Evolutionary conservation across 2,113 vertebrate species (phyloP), one percentile per base, ranked within the genome.

Genomic region (Rhinogobius similis): DNA sequence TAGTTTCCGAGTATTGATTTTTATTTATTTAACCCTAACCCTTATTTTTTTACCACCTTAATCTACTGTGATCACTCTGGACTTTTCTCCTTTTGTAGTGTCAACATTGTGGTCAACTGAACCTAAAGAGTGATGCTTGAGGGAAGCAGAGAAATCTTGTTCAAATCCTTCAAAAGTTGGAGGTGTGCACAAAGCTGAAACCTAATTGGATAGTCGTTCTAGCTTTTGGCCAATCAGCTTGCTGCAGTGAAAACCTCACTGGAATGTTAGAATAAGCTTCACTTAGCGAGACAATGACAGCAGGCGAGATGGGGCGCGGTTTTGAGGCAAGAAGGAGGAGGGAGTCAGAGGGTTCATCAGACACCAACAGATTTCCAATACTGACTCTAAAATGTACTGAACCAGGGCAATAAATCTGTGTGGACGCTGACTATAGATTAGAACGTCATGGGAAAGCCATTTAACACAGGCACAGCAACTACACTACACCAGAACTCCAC

Each of bases 211-310:
- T 67, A 39, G 70, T 59, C 11, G 1, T 55, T 10, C 39, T 77
- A 75, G 70, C 77, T 13, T 67, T 26, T 2, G 32, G 77, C 81
- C 83, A 85, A 70, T 82, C 67, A 70, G 21, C 8, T 1, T 12
- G 59, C 66, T 73, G 79, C 84, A 83, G 65, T 85, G 87, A 88
- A 89, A 86, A 88, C 38, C 67, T 85, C 82, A 65, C 39, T 10
- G 68, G 74, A 65, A 59, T 36, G 73, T 63, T 63, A 72, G 55
- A 62, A 76, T 56, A 56, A 16, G n/a, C 46, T 29, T 38, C 20
- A 65, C 26, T 62, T 13, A 10, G 48, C 29, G 44, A 69, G 68
- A 64, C 32, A 59, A 56, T 27, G 52, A 46, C 16, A n/a, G n/a
- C 23, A 0, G 10, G 53, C 59, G 27, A 70, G 70, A 61, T 21